Percentiles rank a stretch among this genome's conserved stretches.
Evolutionary conservation across 1,140 invertebrate species (phyloP).

Genomic region (Brachionus rubens): DNA sequence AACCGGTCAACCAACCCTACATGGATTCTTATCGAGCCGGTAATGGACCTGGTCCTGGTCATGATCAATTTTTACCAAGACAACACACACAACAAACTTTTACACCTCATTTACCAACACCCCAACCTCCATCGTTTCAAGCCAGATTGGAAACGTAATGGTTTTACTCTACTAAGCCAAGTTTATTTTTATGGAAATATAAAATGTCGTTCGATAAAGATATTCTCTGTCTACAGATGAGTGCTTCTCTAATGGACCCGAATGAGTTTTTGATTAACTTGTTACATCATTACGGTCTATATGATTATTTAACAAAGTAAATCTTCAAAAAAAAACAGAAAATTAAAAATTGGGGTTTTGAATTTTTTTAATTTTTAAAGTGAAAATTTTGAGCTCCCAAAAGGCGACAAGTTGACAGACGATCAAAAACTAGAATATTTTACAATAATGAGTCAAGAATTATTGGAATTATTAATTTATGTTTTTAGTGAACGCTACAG

Average conservation of each 20-base stretch:
- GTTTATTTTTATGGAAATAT: slow-evolving; percentile 90
- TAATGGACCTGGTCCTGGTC: not conserved
- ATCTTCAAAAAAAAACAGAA: not conserved
- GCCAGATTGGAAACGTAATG: slow-evolving; percentile 86
- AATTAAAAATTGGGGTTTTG: too few species aligned
- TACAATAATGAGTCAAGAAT: slow-evolving; percentile 30
- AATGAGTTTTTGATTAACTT: slow-evolving; percentile 86
- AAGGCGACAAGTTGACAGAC: not conserved
- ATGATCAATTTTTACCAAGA: not conserved
- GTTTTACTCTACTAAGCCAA: slow-evolving; percentile 91
- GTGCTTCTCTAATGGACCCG: slow-evolving; percentile 63
- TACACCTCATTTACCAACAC: not conserved
- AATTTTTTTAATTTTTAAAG: too few species aligned
- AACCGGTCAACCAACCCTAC: too few species aligned
- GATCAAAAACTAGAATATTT: slow-evolving; percentile 2
- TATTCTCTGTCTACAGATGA: slow-evolving; percentile 79
- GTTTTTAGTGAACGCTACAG: slow-evolving; percentile 70
- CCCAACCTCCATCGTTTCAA: not conserved
- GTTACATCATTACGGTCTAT: slow-evolving; percentile 82
- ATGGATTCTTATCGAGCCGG: not conserved
- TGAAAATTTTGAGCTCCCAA: not conserved
- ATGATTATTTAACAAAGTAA: slow-evolving; percentile 25
- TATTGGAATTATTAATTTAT: slow-evolving; percentile 35
- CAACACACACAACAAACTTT: not conserved
- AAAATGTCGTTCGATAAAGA: slow-evolving; percentile 88